Conservation (phyloP, 2,797 vertebrate genomes). For the Forpus xanthops region DNA sequence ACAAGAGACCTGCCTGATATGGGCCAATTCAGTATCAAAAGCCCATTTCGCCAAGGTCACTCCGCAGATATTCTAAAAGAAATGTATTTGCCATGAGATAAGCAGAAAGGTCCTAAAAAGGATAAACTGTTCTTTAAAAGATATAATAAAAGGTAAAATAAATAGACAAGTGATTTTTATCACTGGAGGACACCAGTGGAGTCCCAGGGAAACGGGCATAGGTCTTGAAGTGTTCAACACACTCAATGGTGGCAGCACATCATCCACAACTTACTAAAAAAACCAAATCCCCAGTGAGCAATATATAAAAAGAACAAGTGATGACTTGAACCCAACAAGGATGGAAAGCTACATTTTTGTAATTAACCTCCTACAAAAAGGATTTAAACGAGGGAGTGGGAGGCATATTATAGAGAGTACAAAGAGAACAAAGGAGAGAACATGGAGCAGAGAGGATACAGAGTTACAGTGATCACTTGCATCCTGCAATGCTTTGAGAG, state of each 20-base stretch:
- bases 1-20: neutral
- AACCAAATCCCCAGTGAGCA: neutral
- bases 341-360: slow-evolving; percentile 35
- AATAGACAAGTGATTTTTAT: neutral
- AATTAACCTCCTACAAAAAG: slow-evolving; percentile 57
- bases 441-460: neutral
- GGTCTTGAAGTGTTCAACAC: neutral
- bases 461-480: neutral
- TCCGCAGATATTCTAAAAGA: neutral
- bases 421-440: neutral
- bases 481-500: neutral
- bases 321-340: slow-evolving; percentile 4
- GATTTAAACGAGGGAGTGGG: slow-evolving; percentile 41
- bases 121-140: neutral
- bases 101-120: neutral
- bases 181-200: neutral
- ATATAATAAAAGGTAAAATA: neutral
- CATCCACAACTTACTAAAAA: neutral
- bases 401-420: neutral
- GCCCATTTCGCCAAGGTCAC: neutral
- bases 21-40: neutral
- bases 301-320: neutral
- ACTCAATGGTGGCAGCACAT: rapidly evolving
- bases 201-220: neutral
- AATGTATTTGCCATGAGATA: neutral